A percentile compares a stretch with the other conserved stretches of the same genome.
phyloP scores from a whole-genome alignment of 2,888 invertebrate species.

The Pycnomerus fuliginosus region DNA sequence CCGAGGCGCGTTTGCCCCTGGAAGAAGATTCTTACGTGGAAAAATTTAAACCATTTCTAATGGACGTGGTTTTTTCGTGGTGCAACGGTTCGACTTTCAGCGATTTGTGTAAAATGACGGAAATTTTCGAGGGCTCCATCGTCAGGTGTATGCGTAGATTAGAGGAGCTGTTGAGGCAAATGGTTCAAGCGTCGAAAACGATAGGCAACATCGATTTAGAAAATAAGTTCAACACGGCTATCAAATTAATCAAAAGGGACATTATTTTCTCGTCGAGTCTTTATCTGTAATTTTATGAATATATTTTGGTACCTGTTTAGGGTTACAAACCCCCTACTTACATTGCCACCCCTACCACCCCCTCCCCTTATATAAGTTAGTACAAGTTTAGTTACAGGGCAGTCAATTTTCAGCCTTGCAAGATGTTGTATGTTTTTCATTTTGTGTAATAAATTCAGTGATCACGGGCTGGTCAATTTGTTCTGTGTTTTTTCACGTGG shows the following conservation, averaged over 20 bases:
- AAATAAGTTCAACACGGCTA: conserved; percentile 91
- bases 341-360: conserved; percentile 4
- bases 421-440: conserved; percentile 9
- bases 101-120: conserved; percentile 93
- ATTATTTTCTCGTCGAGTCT: conserved; percentile 99
- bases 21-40: conserved; percentile 91
- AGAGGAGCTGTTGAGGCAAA: conserved; percentile 93
- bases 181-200: conserved; percentile 94
- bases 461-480: conserved; percentile 5
- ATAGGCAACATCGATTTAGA: conserved; percentile 96
- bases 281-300: conserved; percentile 66
- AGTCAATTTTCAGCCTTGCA: conserved; percentile 12
- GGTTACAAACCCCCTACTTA: conserved; percentile 7
- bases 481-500: conserved; percentile 8
- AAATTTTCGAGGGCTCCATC: conserved; percentile 91
- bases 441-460: conserved; percentile 26
- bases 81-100: conserved; percentile 89
- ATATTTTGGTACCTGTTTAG: conserved; percentile 16
- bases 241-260: conserved; percentile 91
- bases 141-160: conserved; percentile 92
- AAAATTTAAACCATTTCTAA: conserved; percentile 89
- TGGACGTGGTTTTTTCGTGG: conserved; percentile 98
- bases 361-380: conserved; percentile 7
- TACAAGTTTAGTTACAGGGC: conserved; percentile 3
- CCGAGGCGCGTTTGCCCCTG: conserved; percentile 80